Conservation (phyloP, 2,797 vertebrate genomes). For the Euphonia xanthogaster region DNA sequence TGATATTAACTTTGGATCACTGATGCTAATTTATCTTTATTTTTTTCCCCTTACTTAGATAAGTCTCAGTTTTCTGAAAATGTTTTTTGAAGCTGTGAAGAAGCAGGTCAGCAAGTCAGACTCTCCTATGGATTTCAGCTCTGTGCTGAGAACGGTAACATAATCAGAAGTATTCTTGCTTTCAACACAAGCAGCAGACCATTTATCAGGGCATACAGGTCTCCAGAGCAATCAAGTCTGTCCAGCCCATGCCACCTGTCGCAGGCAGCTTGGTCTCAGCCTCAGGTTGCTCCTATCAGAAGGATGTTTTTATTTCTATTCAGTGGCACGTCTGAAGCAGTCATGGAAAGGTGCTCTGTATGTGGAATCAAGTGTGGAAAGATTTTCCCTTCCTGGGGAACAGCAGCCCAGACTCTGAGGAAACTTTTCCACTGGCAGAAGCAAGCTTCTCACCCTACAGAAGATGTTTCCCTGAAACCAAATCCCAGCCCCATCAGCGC, state of each 20-base stretch:
- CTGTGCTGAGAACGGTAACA: conserved; percentile 80
- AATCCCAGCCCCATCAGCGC: not conserved
- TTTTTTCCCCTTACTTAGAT: conserved; percentile 67
- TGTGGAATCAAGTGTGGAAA: not conserved
- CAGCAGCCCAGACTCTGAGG: not conserved
- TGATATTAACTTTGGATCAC: not conserved
- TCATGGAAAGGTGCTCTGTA: not conserved
- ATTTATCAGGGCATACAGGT: not conserved
- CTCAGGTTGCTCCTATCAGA: not conserved
- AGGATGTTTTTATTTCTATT: not conserved
- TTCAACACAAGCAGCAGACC: not conserved
- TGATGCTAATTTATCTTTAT: not conserved
- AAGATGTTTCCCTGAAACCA: not conserved
- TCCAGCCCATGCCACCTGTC: not conserved
- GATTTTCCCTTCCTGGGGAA: not conserved
- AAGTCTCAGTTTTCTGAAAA: conserved; percentile 86
- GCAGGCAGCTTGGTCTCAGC: not conserved
- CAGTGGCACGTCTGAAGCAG: not conserved
- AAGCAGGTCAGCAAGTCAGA: conserved; percentile 65
- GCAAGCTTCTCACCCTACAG: rapidly evolving
- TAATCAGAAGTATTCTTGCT: not conserved
- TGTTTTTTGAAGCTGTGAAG: conserved; percentile 79
- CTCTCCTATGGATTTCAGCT: conserved; percentile 72
- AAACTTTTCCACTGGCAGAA: not conserved
- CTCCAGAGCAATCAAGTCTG: not conserved